Evolutionary conservation across 1,140 invertebrate genomes (phyloP), one percentile per base, ranked within the genome.

Genomic region (Manduca sexta): DNA sequence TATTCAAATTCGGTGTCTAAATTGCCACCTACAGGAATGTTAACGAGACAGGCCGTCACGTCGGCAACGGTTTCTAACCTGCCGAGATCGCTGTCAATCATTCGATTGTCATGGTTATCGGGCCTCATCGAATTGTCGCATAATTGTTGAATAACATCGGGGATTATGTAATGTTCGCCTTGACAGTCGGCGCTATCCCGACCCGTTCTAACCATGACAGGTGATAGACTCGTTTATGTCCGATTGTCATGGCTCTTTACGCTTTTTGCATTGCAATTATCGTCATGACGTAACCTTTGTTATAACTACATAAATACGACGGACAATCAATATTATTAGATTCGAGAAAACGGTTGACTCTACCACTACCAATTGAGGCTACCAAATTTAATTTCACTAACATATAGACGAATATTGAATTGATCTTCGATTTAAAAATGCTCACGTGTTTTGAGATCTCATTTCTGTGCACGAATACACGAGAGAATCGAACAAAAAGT

Each of bases 91-190:
- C 43, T 17, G 40, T 58, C 52, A 58, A 50, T 54, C 55, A 50
- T 15, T 45, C 52, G 60, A 60, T 56, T 52, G 57, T 57, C 52
- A 45, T 50, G 26, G 45, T 62, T 64, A 58, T 60, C 50, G 34
- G 38, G 38, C 31, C 48, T 55, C 46, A 60, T 53, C 54, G 17
- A 54, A 42, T 57, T 58, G 59, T 58, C 55, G 44, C 49, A 52
- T 64, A 64, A 61, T 67, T 62, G 59, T 64, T 70, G 45, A 47
- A 62, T 63, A 70, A 70, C 52, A 59, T 53, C 42, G 45, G 16
- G 37, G 46, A 30, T 62, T 62, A 41, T 48, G 51, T 60, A 66
- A 65, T 40, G 33, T 17, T 44, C 13, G 52, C 39, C 41, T 59
- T 45, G 56, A 52, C 66, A 64, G 52, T 64, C 39, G 40, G 47